A percentile compares a stretch with the other conserved stretches of the same genome.
phyloP scores from a whole-genome alignment of 1,140 invertebrate species.

The Pemphigus obesinymphae region DNA sequence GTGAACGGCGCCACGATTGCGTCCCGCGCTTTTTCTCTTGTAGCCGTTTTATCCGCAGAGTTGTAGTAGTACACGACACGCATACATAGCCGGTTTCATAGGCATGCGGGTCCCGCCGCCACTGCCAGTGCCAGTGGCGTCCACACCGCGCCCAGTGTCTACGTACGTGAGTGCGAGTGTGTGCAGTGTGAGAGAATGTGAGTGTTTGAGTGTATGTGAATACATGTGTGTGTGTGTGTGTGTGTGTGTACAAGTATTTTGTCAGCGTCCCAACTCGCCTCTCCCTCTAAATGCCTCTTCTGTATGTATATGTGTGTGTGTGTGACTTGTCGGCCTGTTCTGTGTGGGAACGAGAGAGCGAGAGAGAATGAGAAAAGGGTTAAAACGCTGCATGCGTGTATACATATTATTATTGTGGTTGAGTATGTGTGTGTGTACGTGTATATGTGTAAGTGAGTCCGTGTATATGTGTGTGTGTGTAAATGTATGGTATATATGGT shows the following conservation, averaged over 20 bases:
- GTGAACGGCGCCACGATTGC: slow-evolving; percentile 19
- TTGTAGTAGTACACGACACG: neutral
- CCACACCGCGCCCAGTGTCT: neutral
- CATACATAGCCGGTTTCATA: slow-evolving; percentile 17
- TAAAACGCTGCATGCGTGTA: neutral
- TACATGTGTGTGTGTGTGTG: neutral
- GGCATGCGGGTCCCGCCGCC: slow-evolving; percentile 20
- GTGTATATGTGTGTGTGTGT: neutral
- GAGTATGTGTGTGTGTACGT: no score
- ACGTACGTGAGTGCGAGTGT: no score
- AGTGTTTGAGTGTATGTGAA: neutral
- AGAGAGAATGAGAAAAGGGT: slow-evolving; percentile 35
- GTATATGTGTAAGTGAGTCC: neutral
- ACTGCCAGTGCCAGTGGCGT: slow-evolving; percentile 4
- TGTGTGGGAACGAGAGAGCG: neutral
- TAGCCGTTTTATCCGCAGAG: no score
- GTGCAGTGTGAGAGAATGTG: no score
- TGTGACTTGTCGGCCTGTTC: neutral
- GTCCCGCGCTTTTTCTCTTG: slow-evolving; percentile 23
- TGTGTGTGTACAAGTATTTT: neutral
- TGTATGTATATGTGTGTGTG: no score
- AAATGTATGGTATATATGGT: no score
- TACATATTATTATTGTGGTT: no score
- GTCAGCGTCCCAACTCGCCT: slow-evolving; percentile 30
- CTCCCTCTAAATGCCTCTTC: neutral